Evolutionary conservation across 2,113 vertebrate genomes (phyloP), one percentile per base, ranked within the genome.

Genomic region (Tyto alba): DNA sequence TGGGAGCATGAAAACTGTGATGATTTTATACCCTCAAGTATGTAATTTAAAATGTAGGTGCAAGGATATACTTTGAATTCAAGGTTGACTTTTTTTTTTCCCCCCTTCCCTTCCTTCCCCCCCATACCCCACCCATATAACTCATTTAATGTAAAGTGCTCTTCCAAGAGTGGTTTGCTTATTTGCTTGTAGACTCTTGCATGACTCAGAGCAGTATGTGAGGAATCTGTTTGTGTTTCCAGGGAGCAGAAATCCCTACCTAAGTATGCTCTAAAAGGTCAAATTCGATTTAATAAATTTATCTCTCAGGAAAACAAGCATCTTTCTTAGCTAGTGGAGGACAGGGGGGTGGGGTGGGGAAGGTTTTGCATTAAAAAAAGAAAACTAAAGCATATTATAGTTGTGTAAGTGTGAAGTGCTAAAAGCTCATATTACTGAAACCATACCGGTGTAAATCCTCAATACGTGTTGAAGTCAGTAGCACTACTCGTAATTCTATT

Each of bases 401-500:
- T 41, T 79, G 62, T 81, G 27, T 60, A 92, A 80, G 41, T 67
- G 48, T 78, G 59, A 91, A 83, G 56, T 87, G 47, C 95, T 95
- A 78, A 91, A 94, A 85, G 76, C 83, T 89, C 57, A 4, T 60
- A 64, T 83, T 79, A 68, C 76, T 87, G 64, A 88, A 78, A 75
- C 71, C 32, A 20, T 45, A n/a, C 34, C 68, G 53, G 62, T 92
- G 88, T 96, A 96, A 96, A 93, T 94, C 68, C 66, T 90, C 43
- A 45, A 23, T 78, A 85, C 0, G 7, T 10, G 27, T 77, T 56
- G 80, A 68, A 94, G 73, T 79, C 69, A 45, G 93, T 81, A 91
- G 25, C 43, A 41, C 88, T 82, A 85, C 57, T 75, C 0, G 6
- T 95, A 93, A 85, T 96, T 89, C 89, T 95, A 29, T 94, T 94